phyloP scores from a whole-genome alignment of 2,888 invertebrate species.

The Notodonta dromedarius region DNA sequence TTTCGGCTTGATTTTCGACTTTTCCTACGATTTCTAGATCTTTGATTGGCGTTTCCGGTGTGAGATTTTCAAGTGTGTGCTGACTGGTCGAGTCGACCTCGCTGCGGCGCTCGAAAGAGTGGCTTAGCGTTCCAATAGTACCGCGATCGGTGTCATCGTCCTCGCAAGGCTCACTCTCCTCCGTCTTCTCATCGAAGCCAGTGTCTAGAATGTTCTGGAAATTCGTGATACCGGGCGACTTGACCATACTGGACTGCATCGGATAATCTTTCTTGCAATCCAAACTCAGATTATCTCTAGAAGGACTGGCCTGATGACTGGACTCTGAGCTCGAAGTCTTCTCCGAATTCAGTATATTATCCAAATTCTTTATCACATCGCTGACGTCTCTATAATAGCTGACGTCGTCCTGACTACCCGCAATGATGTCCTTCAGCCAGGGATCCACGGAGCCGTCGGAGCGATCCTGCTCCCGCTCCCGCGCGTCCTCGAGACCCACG shows the following conservation, averaged over 20 bases:
- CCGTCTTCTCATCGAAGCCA: conserved; percentile 54
- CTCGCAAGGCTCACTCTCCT: conserved; percentile 51
- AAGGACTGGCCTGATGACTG: conserved; percentile 82
- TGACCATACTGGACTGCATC: conserved; percentile 72
- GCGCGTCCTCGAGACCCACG: conserved; percentile 57
- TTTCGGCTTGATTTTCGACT: conserved; percentile 43
- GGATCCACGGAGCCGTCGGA: conserved; percentile 82
- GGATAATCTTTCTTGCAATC: conserved; percentile 78
- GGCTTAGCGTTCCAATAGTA: conserved; percentile 74
- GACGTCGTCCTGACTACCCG: conserved; percentile 84
- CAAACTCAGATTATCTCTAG: conserved; percentile 75
- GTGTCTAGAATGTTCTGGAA: conserved; percentile 72
- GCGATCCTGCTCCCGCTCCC: conserved; percentile 64
- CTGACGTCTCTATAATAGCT: conserved; percentile 85
- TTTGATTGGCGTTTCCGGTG: conserved; percentile 74
- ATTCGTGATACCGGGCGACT: conserved; percentile 76
- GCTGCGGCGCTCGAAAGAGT: conserved; percentile 76
- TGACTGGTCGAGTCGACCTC: conserved; percentile 66
- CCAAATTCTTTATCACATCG: conserved; percentile 86
- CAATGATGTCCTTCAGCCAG: conserved; percentile 85
- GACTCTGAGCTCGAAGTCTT: conserved; percentile 85
- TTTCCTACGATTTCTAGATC: conserved; percentile 57
- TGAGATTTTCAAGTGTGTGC: conserved; percentile 73
- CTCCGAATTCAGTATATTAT: conserved; percentile 85
- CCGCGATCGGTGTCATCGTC: conserved; percentile 71